Evolutionary conservation across 2,113 vertebrate genomes (phyloP), one percentile per base, ranked within the genome.

Genomic region (Archilochus colubris): DNA sequence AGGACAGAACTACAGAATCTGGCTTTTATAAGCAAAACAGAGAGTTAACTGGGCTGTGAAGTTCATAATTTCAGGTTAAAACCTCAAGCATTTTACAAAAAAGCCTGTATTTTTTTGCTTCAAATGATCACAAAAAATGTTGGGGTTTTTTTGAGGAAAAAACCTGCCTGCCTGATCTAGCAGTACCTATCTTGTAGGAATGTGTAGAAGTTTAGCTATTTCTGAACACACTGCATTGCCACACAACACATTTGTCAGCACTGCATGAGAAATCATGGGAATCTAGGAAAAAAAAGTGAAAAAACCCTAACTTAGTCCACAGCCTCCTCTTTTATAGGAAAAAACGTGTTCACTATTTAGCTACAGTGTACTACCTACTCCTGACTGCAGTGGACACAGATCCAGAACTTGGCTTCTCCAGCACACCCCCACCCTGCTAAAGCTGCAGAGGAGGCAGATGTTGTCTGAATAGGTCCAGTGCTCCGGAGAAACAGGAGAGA

Each of bases 301-400:
- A 92, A 94, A 84, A 66, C 14, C 50, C 40, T 40, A 82, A 28
- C 30, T 86, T 53, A 63, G 28, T 58, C 30, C 73, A 84, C 8
- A 84, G 69, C 48, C 25, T 40, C 27, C 17, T 36, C 3, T 54
- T 82, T 88, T 55, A 63, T 18, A 84, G 66, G 59, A 77, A 83
- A 93, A 93, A 92, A 50, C 88, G 51, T 89, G 89, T 72, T 89
- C 64, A 68, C 38, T 57, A 77, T 89, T 89, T 63, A 81, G 46
- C 55, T 73, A 24, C 62, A 83, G 57, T 55, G 33, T 4, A 61
- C 44, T 67, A 74, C n/a, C 82, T 80, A 74, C 33, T 81, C 73
- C 36, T 50, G 82, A 91, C 53, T 33, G 1, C 73, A 79, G 64
- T 0, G 19, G 82, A 80, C 82, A 86, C 28, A 55, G 55, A 91